These are phyloP conservation scores for Drosophila parabipectinata DNA, from an alignment of 1,140 invertebrate species.

Conservation along the genomic window DNA sequence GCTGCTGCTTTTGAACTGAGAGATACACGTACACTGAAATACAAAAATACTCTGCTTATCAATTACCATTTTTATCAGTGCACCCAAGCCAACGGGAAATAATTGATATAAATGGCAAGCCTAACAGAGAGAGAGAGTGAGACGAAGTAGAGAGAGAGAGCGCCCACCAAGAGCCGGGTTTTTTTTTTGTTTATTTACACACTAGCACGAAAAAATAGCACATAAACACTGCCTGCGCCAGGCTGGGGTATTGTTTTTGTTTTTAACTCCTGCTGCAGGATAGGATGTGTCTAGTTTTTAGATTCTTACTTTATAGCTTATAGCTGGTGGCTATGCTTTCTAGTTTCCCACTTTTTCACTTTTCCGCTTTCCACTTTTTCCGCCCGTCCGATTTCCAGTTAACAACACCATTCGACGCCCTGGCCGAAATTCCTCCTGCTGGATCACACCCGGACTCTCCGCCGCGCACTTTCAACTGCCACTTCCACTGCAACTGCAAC, in stretches of 20 bases:
- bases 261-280: slow-evolving; percentile 5
- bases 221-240: background rate
- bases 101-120: background rate
- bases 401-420: slow-evolving; percentile 13
- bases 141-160: background rate
- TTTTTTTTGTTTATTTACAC: slow-evolving; percentile 38
- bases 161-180: slow-evolving; percentile 27
- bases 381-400: slow-evolving; percentile 6
- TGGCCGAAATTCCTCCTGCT: slow-evolving; percentile 16
- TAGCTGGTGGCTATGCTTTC: slow-evolving; percentile 1
- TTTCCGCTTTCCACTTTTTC: slow-evolving; percentile 11
- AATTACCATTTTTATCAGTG: background rate
- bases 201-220: slow-evolving; percentile 14
- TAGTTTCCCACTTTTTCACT: slow-evolving; percentile 25
- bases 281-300: background rate
- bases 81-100: background rate
- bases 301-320: slow-evolving; percentile 16
- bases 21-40: slow-evolving; percentile 24
- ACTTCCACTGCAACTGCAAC: slow-evolving; percentile 20
- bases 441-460: slow-evolving; percentile 10
- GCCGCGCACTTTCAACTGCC: slow-evolving; percentile 31
- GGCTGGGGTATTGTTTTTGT: slow-evolving; percentile 5
- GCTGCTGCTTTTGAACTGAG: slow-evolving; percentile 33
- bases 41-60: slow-evolving; percentile 4
- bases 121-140: background rate